Evolutionary conservation across 2,888 invertebrate genomes (phyloP).

Genomic region (Perdita meconis): DNA sequence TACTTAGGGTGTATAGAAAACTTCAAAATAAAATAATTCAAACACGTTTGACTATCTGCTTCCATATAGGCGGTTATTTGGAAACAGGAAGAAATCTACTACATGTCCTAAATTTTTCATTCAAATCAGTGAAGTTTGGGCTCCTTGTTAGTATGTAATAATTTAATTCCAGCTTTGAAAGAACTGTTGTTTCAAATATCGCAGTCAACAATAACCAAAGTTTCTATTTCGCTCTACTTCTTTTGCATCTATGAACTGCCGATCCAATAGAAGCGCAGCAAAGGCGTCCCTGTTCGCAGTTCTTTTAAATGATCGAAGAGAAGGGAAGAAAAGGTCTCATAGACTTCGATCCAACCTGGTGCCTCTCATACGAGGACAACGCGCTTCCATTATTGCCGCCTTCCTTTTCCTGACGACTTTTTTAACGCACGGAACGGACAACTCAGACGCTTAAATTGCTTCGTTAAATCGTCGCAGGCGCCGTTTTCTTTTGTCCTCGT

Average conservation of each 20-base stretch:
- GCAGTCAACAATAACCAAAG: too few relatives aligned
- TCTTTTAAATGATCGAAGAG: background rate
- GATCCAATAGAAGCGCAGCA: background rate
- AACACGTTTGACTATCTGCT: too few relatives aligned
- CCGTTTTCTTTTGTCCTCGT: conserved; percentile 47
- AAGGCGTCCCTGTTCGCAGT: background rate
- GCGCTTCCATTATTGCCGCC: conserved; percentile 34
- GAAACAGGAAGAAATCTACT: too few relatives aligned
- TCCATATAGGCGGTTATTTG: too few relatives aligned
- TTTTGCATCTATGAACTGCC: background rate
- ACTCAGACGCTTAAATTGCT: conserved; percentile 75
- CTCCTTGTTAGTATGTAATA: too few relatives aligned
- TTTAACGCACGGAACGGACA: conserved; percentile 56
- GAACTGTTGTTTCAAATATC: too few relatives aligned
- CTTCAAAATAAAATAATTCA: too few relatives aligned
- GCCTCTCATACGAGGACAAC: conserved; percentile 20
- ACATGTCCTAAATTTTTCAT: too few relatives aligned
- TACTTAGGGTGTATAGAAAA: too few relatives aligned
- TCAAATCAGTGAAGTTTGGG: too few relatives aligned
- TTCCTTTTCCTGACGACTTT: conserved; percentile 24
- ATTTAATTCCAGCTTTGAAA: too few relatives aligned
- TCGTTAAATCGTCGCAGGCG: conserved; percentile 72
- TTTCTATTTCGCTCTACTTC: too few relatives aligned
- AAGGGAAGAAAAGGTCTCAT: conserved; percentile 17
- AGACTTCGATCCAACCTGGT: conserved; percentile 22